Evolutionary conservation across 2,113 vertebrate genomes (phyloP), one percentile per base, ranked within the genome.

Genomic region (Pseudopodoces humilis): DNA sequence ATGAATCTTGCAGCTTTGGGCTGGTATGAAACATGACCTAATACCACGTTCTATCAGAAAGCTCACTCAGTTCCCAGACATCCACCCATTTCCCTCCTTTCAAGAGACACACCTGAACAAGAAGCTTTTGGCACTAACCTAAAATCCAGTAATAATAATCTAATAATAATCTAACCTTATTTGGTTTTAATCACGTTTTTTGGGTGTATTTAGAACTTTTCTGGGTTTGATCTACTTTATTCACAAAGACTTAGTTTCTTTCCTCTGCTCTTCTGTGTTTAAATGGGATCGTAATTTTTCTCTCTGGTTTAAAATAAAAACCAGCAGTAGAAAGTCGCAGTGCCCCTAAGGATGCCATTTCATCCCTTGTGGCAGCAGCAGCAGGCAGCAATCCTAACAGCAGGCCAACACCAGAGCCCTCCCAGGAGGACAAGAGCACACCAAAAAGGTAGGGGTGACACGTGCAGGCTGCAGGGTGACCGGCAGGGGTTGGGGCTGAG

Each of bases 271-370:
- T 44, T 79, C 33, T 44, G 20, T 44, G 33, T 55, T 79, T 35
- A 55, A 79, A 35, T 15, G 2, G 3, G 33, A 19, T 11, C 0
- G 2, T 30, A 7, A 18, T 11, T 43, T 64, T 64, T 35, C 19
- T 44, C 11, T 44, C 24, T 19, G 53, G 24, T 35, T 44, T 43
- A 65, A 79, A 44, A 79, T 18, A 30, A 35, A n/a, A 18, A 8
- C 0, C 14, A 64, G 19, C 30, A 17, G 15, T 28, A 35, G 37
- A 53, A 43, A 53, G 37, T 44, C 0, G 0, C 31, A 64, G 7
- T 3, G 5, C 19, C 9, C 52, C 9, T 53, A 43, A 43, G 47
- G 31, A 22, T 53, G 76, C 14, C 18, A n/a, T 53, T 43, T 63
- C 4, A 41, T 3, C 23, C 37, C 47, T 78, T 1, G 1, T 78